These are phyloP conservation scores for Cynocephalus volans DNA, from an alignment of 2,113 vertebrate species.

Conservation along the genomic window DNA sequence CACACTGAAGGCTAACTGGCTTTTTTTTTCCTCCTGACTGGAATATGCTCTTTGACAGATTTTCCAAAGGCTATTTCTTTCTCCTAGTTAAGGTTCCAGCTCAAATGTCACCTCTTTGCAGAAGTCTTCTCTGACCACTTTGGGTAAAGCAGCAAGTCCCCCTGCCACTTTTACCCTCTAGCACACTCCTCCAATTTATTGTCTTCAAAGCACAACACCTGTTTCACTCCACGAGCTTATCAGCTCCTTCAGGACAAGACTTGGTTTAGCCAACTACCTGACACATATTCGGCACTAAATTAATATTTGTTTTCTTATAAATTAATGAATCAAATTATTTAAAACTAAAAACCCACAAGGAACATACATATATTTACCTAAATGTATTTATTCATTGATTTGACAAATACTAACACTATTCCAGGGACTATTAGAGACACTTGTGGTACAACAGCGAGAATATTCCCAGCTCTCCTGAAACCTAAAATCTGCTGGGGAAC, in stretches of 20 bases:
- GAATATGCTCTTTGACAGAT: neutral
- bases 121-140: neutral
- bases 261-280: neutral
- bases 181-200: neutral
- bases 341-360: slow-evolving; percentile 59
- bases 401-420: neutral
- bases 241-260: slow-evolving; percentile 19
- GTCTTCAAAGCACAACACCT: neutral
- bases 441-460: neutral
- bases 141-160: neutral
- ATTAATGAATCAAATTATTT: slow-evolving; percentile 39
- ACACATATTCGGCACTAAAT: neutral
- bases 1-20: neutral
- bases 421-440: neutral
- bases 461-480: neutral
- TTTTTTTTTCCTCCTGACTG: neutral
- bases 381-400: neutral
- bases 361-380: neutral
- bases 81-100: slow-evolving; percentile 4
- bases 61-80: slow-evolving; percentile 3
- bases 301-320: slow-evolving; percentile 15
- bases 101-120: neutral
- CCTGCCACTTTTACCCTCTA: neutral
- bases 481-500: neutral
- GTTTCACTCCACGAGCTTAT: neutral